These are phyloP conservation scores for Phalacrocorax pelagicus DNA, from an alignment of 2,113 vertebrate species.

Conservation along the genomic window DNA sequence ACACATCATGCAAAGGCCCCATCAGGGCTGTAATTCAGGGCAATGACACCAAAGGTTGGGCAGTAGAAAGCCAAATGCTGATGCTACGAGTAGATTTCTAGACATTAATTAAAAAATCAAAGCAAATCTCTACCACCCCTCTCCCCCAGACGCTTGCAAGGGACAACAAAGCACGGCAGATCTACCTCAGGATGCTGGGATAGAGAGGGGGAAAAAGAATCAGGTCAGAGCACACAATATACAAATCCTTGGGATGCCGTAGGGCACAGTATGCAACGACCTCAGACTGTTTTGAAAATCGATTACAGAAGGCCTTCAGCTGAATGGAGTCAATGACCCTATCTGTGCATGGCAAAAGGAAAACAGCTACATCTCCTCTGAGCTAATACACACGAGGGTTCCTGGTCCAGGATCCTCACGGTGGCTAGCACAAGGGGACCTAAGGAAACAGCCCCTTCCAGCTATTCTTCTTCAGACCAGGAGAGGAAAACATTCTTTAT, in stretches of 20 bases:
- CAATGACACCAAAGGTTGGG: background rate
- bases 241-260: conserved; percentile 33
- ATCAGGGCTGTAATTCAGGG: background rate
- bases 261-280: conserved; percentile 34
- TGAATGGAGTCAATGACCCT: conserved; percentile 56
- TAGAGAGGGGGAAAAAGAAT: conserved; percentile 2
- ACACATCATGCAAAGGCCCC: background rate
- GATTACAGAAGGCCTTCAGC: conserved; percentile 54
- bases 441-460: background rate
- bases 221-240: conserved; percentile 48
- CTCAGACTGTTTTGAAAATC: conserved; percentile 52
- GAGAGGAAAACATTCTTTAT: background rate
- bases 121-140: background rate
- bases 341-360: background rate
- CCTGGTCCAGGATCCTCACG: background rate
- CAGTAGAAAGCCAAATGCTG: background rate
- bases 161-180: conserved; percentile 18
- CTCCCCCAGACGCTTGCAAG: background rate
- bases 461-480: background rate
- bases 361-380: conserved; percentile 7
- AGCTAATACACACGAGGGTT: background rate
- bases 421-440: background rate
- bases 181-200: conserved; percentile 32
- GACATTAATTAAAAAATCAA: conserved; percentile 38
- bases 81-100: background rate